phyloP scores from a whole-genome alignment of 2,113 vertebrate species.

The Prochilodus magdalenae region DNA sequence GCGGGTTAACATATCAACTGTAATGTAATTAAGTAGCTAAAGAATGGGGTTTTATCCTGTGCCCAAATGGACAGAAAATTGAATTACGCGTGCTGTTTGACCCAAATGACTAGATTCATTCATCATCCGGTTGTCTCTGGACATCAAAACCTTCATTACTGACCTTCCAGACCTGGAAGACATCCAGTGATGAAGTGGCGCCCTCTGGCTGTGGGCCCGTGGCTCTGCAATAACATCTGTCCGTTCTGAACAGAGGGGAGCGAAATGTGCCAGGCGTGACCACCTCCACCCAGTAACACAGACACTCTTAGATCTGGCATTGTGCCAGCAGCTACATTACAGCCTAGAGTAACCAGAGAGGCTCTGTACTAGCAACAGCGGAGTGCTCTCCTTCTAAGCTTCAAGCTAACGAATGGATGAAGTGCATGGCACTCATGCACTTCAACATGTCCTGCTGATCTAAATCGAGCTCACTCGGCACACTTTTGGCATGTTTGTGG shows the following conservation, averaged over 20 bases:
- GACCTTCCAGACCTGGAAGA: not conserved
- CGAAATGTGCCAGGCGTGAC: not conserved
- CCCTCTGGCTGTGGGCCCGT: constrained; percentile 8
- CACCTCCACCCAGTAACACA: not conserved
- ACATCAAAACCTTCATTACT: too few species aligned
- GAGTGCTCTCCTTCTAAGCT: not conserved
- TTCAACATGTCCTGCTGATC: not conserved
- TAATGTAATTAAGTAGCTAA: too few species aligned
- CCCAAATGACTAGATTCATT: too few species aligned
- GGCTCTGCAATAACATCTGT: not conserved
- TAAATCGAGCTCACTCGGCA: not conserved
- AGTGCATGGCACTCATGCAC: not conserved
- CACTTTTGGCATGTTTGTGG: not conserved
- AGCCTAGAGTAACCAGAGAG: not conserved
- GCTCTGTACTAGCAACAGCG: not conserved
- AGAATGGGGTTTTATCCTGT: too few species aligned
- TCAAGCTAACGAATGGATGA: not conserved
- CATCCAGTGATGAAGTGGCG: not conserved
- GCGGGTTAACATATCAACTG: too few species aligned
- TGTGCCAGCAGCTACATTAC: not conserved
- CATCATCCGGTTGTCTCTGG: too few species aligned
- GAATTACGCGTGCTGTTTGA: too few species aligned
- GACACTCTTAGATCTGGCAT: not conserved
- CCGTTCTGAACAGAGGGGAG: not conserved
- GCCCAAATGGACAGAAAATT: too few species aligned